Conservation (phyloP, 37 sponge, comb jelly and placozoan species). For the Eunapius fragilis region DNA sequence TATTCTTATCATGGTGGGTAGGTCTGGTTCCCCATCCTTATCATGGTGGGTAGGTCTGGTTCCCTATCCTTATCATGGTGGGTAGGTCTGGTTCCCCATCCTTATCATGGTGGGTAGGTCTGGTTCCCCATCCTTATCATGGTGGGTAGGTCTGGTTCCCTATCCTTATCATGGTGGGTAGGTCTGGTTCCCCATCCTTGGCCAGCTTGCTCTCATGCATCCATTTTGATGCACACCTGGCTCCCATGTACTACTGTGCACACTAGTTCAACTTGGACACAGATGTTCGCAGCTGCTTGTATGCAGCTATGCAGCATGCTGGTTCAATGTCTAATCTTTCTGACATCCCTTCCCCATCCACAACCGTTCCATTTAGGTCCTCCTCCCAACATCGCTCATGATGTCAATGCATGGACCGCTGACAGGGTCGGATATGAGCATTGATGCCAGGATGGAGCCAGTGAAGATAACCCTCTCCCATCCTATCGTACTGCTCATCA, state of each 20-base stretch:
- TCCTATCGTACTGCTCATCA: slow-evolving; percentile 66
- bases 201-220: background rate
- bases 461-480: slow-evolving; percentile 70
- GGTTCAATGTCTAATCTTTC: no score
- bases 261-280: no score
- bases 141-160: no score
- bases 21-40: background rate
- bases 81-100: background rate
- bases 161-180: no score
- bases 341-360: no score
- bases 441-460: slow-evolving; percentile 22
- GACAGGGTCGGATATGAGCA: slow-evolving; percentile 47
- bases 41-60: background rate
- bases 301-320: background rate
- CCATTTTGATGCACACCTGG: background rate
- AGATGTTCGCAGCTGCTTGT: background rate
- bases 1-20: no score
- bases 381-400: slow-evolving; percentile 53
- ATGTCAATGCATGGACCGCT: slow-evolving; percentile 37
- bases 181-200: background rate
- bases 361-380: no score
- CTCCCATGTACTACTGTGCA: background rate
- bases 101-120: background rate
- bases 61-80: background rate
- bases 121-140: background rate